These are phyloP conservation scores for Petrocephalus microphthalmus DNA, from an alignment of 2,113 vertebrate species.

Conservation along the genomic window DNA sequence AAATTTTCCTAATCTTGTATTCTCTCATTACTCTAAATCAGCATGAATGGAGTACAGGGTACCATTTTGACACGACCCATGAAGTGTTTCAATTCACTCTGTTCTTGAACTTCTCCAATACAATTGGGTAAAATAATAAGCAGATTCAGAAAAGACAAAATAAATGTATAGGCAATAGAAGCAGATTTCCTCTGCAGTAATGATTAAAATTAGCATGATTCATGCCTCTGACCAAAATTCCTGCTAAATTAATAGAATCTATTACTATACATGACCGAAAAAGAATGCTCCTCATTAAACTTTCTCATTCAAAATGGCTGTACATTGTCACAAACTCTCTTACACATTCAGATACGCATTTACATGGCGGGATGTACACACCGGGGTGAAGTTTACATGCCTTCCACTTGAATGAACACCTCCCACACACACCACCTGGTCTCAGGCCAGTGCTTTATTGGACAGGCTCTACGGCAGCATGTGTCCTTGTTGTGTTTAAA, in stretches of 20 bases:
- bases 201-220: not conserved
- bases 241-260: not conserved
- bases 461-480: not conserved
- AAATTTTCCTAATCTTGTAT: not conserved
- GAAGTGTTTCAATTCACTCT: not conserved
- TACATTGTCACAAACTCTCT: not conserved
- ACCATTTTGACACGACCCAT: not conserved
- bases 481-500: not conserved
- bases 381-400: not conserved
- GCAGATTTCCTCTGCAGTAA: not conserved
- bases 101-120: not conserved
- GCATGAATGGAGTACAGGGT: not conserved
- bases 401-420: not conserved
- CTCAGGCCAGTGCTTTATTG: not conserved
- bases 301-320: not conserved
- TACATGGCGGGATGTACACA: not conserved
- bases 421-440: slow-evolving; percentile 7
- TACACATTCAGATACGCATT: not conserved
- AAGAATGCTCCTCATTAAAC: not conserved
- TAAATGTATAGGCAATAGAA: not conserved
- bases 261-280: not conserved
- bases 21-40: not conserved
- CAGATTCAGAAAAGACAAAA: not conserved
- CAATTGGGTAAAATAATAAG: not conserved
- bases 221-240: not conserved